phyloP scores from a whole-genome alignment of 2,888 invertebrate genomes.

The Frankliniella intonsa region DNA sequence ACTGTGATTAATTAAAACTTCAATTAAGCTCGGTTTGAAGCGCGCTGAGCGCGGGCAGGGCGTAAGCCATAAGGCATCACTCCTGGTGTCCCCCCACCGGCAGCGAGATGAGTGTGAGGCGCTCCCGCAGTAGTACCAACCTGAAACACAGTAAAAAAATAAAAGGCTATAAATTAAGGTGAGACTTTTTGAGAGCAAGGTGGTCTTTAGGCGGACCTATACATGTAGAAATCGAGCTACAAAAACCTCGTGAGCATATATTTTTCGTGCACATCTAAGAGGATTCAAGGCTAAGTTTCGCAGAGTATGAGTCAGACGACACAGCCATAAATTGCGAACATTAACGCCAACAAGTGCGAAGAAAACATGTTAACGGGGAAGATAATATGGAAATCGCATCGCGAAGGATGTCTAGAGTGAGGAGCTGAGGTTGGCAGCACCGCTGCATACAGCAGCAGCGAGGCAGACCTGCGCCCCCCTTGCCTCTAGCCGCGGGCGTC shows the following conservation, averaged over 20 bases:
- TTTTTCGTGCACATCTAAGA: no score
- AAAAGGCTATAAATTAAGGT: no score
- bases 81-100: no score
- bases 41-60: neutral
- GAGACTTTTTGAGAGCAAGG: no score
- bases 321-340: neutral
- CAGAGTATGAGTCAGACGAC: neutral
- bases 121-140: no score
- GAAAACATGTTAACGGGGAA: slow-evolving; percentile 18
- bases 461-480: neutral
- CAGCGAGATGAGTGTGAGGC: no score
- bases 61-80: no score
- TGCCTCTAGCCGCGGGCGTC: neutral
- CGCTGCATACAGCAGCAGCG: neutral
- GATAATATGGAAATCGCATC: slow-evolving; percentile 14
- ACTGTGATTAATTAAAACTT: slow-evolving; percentile 21
- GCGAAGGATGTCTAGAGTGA: neutral
- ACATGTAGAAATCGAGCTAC: no score
- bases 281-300: no score
- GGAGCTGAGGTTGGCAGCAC: neutral
- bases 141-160: no score
- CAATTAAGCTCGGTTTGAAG: slow-evolving; percentile 17
- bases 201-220: no score
- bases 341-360: slow-evolving; percentile 16
- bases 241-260: no score